Evolutionary conservation across 2,888 invertebrate genomes (phyloP), one percentile per base, ranked within the genome.

Genomic region (Pristionchus mayeri): DNA sequence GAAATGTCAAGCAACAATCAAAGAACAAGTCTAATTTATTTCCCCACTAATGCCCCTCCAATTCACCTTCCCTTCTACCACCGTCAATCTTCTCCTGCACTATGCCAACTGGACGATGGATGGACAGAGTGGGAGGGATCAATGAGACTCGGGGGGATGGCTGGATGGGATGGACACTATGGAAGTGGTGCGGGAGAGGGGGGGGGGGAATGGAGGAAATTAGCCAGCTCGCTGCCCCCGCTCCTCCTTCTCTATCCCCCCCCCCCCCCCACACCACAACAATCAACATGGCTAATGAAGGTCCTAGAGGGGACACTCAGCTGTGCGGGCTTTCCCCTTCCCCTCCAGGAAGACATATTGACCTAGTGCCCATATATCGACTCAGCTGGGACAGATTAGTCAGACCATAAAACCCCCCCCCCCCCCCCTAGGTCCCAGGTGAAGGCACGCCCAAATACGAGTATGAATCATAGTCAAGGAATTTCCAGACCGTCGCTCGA

Each of bases 211-310:
- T 48, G 16, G 52, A n/a, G 78, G 37, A 63, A 44, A 83, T 67
- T 60, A 81, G 60, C 81, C 48, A 52, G 27, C 81, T 44, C 30
- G 30, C 76, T 78, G 57, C 71, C 30, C 48, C 44, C n/a, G n/a
- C n/a, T n/a, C n/a, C n/a, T n/a, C n/a, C n/a, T n/a, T n/a, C n/a
- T n/a, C n/a, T n/a, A n/a, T n/a, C n/a, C n/a, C n/a, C 18, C 48
- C 50, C 13, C 44, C 7, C 44, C 80, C 9, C 50, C 3, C 13
- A 3, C 60, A 34, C 50, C 34, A 82, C 84, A 87, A 86, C 86
- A 87, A 86, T 87, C 85, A 85, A 85, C 86, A 87, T 87, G 79
- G 86, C 86, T 87, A 86, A 87, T 86, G 86, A 86, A 78, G 86
- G 63, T 21, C 30, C 75, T 78, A 84, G 71, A 24, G 34, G 24